Evolutionary conservation across 2,113 vertebrate species (phyloP), one percentile per base, ranked within the genome.

Genomic region (Piaya cayana): DNA sequence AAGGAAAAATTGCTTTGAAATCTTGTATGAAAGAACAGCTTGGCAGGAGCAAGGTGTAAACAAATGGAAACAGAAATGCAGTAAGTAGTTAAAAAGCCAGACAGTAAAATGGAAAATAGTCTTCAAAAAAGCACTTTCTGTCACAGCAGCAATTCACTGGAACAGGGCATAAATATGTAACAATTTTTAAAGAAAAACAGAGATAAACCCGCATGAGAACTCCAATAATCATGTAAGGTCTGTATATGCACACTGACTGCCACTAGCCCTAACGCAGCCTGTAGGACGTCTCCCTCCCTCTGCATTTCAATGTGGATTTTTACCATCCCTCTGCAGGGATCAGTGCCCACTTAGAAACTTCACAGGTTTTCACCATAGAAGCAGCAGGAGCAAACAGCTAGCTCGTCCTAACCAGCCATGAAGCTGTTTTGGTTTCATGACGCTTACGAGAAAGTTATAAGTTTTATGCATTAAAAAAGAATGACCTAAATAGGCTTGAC

Each of bases 31-130:
- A 95, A 94, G 92, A 85, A 88, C 87, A 92, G 67, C 84, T 92
- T 96, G 96, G 88, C 96, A 96, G 82, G 78, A 96, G 69, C 92
- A 95, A 96, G 84, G 71, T 97, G 94, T 95, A 97, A 97, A 96
- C 93, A 96, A 96, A 92, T 93, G 94, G 93, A 96, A 97, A 93
- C 94, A 95, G 94, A 92, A 90, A 94, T 1, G 7, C 77, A 6
- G 69, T 69, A 79, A 75, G 84, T 42, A 92, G 85, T 81, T 96
- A 91, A 93, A 93, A 93, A 95, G 69, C 26, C 82, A 95, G 76
- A 52, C 79, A 76, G 92, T 37, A 96, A 82, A 93, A 95, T 65
- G 86, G 87, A 95, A 96, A 93, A 93, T 71, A 95, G 72, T 77
- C 84, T 91, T 64, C 3, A 15, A 59, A 67, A 94, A 87, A 88